Conservation (phyloP, 2,888 invertebrate species). For the Drosophila putrida region DNA sequence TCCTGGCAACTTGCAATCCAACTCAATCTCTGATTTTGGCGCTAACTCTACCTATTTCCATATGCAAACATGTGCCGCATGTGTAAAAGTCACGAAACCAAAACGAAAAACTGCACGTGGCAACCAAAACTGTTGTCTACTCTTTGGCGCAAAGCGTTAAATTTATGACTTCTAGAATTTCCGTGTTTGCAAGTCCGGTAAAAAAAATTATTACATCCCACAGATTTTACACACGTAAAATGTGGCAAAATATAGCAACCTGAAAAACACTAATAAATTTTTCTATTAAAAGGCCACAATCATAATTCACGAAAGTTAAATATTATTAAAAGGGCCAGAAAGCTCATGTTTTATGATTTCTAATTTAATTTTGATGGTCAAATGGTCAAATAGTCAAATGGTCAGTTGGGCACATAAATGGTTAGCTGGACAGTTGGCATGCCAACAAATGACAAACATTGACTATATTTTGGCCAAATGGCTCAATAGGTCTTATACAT, state of each 20-base stretch:
- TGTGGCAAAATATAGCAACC: constrained; percentile 20
- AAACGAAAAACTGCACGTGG: constrained; percentile 73
- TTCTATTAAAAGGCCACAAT: constrained; percentile 63
- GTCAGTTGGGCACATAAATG: background rate
- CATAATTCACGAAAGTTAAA: constrained; percentile 59
- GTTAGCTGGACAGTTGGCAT: constrained; percentile 2
- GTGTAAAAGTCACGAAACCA: constrained; percentile 56
- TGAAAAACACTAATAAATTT: constrained; percentile 62
- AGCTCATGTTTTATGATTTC: constrained; percentile 37
- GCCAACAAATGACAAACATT: constrained; percentile 3
- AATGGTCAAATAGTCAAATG: background rate
- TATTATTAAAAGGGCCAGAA: constrained; percentile 41
- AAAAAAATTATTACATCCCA: constrained; percentile 36
- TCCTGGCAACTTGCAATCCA: background rate
- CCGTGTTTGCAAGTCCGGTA: constrained; percentile 65
- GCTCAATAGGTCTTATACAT: constrained; percentile 41
- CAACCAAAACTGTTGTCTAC: constrained; percentile 71
- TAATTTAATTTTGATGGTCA: constrained; percentile 61
- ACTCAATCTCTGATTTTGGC: constrained; percentile 20
- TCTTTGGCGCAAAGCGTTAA: constrained; percentile 71
- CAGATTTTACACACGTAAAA: constrained; percentile 57
- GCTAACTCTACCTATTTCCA: constrained; percentile 34
- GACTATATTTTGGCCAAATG: constrained; percentile 42
- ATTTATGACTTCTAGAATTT: constrained; percentile 75
- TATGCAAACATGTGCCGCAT: constrained; percentile 53